Evolutionary conservation across 2,113 vertebrate species (phyloP), one percentile per base, ranked within the genome.

Genomic region (Aegypius monachus): DNA sequence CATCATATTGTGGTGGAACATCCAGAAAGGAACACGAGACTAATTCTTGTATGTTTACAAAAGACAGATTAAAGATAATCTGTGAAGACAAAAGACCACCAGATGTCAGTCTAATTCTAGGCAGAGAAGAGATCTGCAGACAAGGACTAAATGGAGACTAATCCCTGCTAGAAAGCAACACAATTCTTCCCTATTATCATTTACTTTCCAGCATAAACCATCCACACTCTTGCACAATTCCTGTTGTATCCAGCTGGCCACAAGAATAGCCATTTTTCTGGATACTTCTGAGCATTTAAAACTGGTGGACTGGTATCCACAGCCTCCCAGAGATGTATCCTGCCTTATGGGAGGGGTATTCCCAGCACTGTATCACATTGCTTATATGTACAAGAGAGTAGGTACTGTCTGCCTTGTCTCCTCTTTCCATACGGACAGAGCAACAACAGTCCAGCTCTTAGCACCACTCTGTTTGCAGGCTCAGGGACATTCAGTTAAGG

Each of bases 21-120:
- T 65, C 48, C 92, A 94, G 73, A 89, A 91, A 87, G 53, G 31
- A 95, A 79, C 21, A 42, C 4, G 62, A 85, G 78, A 81, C 74
- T 91, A 85, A 91, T 92, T 85, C 67, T 66, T 84, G 11, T 13
- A 12, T 73, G 61, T 75, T 95, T 73, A 93, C 74, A 93, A 93
- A 95, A 95, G 55, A 88, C 50, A 91, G 83, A 93, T 94, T 94
- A 96, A 72, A 43, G 71, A 73, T 87, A 95, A 93, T 61, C 86
- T 92, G 53, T 45, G 59, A 88, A 93, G 74, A 92, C 92, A 92
- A 91, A 86, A 95, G 70, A 81, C 95, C 95, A 95, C 88, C 93
- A 96, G 96, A 97, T 94, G 96, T 96, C 96, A 97, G 94, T 94
- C 87, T 93, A 93, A 93, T 93, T 80, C 94, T 70, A 95, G 71